Percentiles rank a stretch among this genome's conserved stretches.
These are phyloP conservation scores for Potorous gilbertii DNA, from an alignment of 2,797 vertebrate species.

Conservation along the genomic window DNA sequence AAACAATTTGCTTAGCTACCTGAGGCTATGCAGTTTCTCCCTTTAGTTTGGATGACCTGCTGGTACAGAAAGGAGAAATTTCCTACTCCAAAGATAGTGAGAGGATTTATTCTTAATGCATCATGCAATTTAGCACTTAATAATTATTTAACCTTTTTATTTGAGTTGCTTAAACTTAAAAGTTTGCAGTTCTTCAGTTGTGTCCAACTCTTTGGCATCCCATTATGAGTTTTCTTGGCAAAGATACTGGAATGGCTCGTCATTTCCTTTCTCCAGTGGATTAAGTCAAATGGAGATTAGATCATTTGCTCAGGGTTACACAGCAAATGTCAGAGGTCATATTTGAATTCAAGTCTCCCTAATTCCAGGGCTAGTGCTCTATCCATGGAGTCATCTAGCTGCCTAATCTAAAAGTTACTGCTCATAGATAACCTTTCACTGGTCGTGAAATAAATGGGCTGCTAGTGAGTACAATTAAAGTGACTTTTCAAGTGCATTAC, in stretches of 20 bases:
- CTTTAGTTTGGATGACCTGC: background rate
- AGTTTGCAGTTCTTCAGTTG: background rate
- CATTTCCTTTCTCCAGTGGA: no score
- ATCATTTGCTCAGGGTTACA: no score
- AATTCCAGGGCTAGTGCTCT: no score
- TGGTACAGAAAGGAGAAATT: background rate
- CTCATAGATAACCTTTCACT: background rate
- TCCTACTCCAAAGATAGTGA: background rate
- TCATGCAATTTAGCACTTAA: background rate
- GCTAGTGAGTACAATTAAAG: background rate
- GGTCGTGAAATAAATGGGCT: background rate
- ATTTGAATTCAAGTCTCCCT: no score
- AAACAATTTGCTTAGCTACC: background rate
- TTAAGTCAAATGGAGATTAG: no score
- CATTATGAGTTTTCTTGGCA: no score
- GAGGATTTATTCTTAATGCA: background rate
- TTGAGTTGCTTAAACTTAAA: background rate
- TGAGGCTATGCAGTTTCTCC: background rate
- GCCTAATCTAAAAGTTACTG: background rate
- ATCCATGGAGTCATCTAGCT: no score
- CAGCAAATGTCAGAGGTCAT: no score
- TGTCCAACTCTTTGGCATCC: no score
- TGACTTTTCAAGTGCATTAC: background rate
- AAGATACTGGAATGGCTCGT: no score
- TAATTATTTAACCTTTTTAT: background rate